phyloP scores from a whole-genome alignment of 1,140 invertebrate genomes.

The Theocolax elegans region DNA sequence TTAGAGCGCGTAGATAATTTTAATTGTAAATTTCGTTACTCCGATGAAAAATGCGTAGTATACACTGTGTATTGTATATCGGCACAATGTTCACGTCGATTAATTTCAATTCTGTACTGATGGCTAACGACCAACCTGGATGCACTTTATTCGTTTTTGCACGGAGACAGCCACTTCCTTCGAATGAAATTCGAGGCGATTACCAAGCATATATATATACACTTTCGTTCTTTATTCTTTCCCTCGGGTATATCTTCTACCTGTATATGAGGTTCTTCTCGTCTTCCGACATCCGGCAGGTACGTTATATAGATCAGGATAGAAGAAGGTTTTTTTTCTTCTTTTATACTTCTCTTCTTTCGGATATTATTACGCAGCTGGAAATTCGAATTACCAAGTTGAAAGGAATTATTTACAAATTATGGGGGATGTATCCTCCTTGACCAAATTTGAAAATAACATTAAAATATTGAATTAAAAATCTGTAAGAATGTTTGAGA shows the following conservation, averaged over 20 bases:
- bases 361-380: not conserved
- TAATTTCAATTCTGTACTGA: conserved; percentile 9
- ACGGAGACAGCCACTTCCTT: not conserved
- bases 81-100: no score
- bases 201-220: not conserved
- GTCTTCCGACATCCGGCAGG: conserved; percentile 3
- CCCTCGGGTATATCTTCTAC: not conserved
- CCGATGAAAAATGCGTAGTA: no score
- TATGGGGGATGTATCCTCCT: no score
- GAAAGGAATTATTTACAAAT: no score
- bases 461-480: no score
- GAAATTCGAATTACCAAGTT: not conserved
- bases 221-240: not conserved
- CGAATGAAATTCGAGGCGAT: conserved; percentile 29
- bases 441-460: no score
- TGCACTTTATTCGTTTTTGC: conserved; percentile 7
- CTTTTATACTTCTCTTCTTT: not conserved
- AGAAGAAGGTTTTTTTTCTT: no score
- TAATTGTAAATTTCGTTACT: no score
- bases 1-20: no score
- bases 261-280: not conserved
- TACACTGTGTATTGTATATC: no score
- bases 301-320: no score
- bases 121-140: conserved; percentile 7
- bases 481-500: no score